Evolutionary conservation across 35 echinoderm and acorn worm species (phyloP).

Genomic region (Hemicentrotus pulcherrimus): DNA sequence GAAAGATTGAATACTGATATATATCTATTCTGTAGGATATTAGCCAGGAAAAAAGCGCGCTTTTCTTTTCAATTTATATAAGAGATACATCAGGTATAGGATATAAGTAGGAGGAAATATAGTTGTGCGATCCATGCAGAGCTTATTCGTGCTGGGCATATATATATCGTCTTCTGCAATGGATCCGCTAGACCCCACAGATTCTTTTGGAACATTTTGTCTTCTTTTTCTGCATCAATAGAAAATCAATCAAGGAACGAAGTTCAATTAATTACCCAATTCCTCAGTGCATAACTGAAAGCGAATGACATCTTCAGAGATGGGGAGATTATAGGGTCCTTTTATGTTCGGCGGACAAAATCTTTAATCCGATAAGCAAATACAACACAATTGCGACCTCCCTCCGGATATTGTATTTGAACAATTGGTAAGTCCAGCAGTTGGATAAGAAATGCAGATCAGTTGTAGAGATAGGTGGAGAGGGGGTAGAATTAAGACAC

Average conservation of each 20-base stretch:
- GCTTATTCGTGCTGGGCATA: background rate
- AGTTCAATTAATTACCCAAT: background rate
- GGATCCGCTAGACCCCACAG: background rate
- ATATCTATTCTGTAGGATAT: background rate
- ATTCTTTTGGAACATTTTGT: background rate
- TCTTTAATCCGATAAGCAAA: slow-evolving; percentile 47
- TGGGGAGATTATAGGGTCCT: background rate
- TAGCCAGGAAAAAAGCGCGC: background rate
- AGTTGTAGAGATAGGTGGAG: too few relatives aligned
- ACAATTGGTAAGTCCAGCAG: background rate
- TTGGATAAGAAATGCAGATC: too few relatives aligned
- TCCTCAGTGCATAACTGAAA: background rate
- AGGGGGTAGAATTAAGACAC: too few relatives aligned
- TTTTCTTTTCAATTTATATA: background rate
- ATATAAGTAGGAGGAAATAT: background rate
- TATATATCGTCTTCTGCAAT: background rate
- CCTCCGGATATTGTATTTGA: slow-evolving; percentile 7
- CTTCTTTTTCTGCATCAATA: background rate
- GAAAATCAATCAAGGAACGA: background rate
- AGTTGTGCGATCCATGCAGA: background rate
- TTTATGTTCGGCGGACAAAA: background rate
- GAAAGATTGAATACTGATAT: slow-evolving; percentile 29
- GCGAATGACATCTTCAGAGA: background rate
- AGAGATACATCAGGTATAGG: background rate
- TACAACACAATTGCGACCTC: background rate